A percentile compares a stretch with the other conserved stretches of the same genome.
These are phyloP conservation scores for Mormyrus proboscirostris DNA, from an alignment of 2,797 vertebrate genomes.

Conservation along the genomic window DNA sequence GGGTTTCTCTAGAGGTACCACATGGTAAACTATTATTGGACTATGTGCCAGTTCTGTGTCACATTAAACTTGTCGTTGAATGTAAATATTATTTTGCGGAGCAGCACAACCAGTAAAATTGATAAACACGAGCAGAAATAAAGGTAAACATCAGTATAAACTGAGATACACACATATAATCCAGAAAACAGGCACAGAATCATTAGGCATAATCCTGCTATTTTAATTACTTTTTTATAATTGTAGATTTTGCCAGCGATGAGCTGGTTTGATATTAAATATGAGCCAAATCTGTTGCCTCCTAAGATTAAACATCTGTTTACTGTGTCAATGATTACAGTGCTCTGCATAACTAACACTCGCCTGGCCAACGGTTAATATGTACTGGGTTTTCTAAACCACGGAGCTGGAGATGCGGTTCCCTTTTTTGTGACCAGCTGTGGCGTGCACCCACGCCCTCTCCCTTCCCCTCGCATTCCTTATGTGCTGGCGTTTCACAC, in stretches of 20 bases:
- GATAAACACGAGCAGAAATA: background rate
- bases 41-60: background rate
- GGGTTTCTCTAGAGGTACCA: background rate
- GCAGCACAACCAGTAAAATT: background rate
- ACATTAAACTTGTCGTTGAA: background rate
- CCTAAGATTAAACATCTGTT: constrained; percentile 6
- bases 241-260: constrained; percentile 5
- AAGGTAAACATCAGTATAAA: constrained; percentile 11
- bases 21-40: background rate
- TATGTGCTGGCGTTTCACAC: background rate
- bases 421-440: background rate
- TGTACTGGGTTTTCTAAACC: background rate
- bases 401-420: background rate
- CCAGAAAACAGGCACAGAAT: background rate
- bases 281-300: background rate
- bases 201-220: background rate
- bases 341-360: background rate
- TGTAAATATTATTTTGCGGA: constrained; percentile 2
- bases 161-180: background rate
- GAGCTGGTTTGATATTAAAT: background rate
- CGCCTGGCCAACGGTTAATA: background rate
- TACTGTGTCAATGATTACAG: background rate
- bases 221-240: background rate
- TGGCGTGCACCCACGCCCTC: background rate
- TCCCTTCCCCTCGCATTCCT: background rate